Conservation (phyloP, 2,797 vertebrate species). For the Manis crassicaudata region DNA sequence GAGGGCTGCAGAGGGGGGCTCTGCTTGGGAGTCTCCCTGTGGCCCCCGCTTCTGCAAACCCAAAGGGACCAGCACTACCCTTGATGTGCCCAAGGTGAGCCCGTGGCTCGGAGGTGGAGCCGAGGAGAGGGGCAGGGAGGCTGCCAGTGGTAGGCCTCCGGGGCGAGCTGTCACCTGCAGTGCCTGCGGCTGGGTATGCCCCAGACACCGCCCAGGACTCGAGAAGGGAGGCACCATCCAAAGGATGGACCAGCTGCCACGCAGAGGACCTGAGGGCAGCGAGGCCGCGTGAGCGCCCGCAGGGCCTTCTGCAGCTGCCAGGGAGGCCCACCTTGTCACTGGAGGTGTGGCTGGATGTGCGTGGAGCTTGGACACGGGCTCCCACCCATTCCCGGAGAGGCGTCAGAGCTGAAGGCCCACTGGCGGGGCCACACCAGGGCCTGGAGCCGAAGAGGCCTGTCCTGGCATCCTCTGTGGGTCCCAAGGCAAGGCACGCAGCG, state of each 20-base stretch:
- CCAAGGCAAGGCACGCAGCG: background rate
- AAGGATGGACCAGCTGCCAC: rapidly evolving
- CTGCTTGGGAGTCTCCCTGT: background rate
- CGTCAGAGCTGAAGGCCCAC: background rate
- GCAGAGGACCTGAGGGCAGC: background rate
- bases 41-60: background rate
- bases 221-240: background rate
- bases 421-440: background rate
- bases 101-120: background rate
- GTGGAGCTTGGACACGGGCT: background rate
- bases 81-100: background rate
- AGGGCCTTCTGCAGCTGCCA: background rate
- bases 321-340: background rate
- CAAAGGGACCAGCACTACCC: background rate
- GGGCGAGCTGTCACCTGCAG: rapidly evolving
- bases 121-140: background rate
- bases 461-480: constrained; percentile 8
- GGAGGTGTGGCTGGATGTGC: background rate
- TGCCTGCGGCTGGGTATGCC: background rate
- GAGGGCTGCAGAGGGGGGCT: background rate
- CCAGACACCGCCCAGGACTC: background rate
- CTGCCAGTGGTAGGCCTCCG: background rate
- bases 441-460: background rate
- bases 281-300: rapidly evolving
- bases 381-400: background rate